Conservation (phyloP, 2,888 invertebrate genomes). For the Ethmia dodecea region DNA sequence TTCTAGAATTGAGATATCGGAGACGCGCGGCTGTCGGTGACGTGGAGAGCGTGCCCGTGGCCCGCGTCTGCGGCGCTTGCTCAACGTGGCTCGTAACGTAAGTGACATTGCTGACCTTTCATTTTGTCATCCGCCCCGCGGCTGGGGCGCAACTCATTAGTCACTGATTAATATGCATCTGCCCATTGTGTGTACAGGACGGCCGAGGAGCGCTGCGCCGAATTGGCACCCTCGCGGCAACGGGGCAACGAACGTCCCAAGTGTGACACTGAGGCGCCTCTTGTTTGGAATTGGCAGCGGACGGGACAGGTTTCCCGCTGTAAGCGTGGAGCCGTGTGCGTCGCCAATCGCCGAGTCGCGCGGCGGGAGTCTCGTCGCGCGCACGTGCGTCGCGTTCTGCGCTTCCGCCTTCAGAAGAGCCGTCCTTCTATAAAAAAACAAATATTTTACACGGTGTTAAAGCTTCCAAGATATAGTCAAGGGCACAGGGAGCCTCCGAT, state of each 20-base stretch:
- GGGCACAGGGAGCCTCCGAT: too few relatives aligned
- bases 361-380: too few relatives aligned
- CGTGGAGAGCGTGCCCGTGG: neutral
- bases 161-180: neutral
- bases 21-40: neutral
- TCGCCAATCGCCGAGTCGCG: too few relatives aligned
- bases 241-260: too few relatives aligned
- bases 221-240: conserved; percentile 3
- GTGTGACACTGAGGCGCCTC: too few relatives aligned
- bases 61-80: conserved; percentile 15
- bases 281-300: too few relatives aligned
- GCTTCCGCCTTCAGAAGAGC: too few relatives aligned
- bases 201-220: conserved; percentile 19
- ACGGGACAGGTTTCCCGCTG: neutral
- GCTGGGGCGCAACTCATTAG: neutral
- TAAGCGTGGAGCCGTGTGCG: too few relatives aligned
- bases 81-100: conserved; percentile 32
- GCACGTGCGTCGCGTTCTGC: too few relatives aligned
- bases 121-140: neutral
- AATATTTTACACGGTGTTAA: too few relatives aligned
- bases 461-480: too few relatives aligned
- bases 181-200: conserved; percentile 3
- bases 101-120: neutral
- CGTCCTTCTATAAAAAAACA: too few relatives aligned
- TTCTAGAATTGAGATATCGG: neutral